phyloP scores from a whole-genome alignment of 2,113 vertebrate species.

The Aegotheles bennettii region DNA sequence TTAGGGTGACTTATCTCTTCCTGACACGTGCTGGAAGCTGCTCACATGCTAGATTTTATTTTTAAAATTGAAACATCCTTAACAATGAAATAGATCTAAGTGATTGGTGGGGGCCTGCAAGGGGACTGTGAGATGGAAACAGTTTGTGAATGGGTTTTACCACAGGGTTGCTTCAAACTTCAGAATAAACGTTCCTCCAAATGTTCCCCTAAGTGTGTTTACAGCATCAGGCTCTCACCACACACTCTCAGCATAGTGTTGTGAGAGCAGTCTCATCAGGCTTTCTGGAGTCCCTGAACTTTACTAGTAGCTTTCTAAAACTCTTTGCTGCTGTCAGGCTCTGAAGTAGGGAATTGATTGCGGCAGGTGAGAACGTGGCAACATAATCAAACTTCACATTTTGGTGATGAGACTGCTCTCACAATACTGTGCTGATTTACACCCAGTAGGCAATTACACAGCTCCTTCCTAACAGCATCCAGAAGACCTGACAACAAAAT shows the following conservation, averaged over 20 bases:
- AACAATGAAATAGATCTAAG: background rate
- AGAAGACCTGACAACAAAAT: background rate
- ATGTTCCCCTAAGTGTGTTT: background rate
- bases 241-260: too few species aligned
- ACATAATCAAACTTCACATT: background rate
- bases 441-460: background rate
- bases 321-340: background rate
- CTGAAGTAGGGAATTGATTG: background rate
- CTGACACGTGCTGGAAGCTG: constrained; percentile 47
- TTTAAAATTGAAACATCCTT: constrained; percentile 31
- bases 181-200: background rate
- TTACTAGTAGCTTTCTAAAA: background rate
- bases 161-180: background rate
- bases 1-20: constrained; percentile 61
- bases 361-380: background rate
- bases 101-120: background rate
- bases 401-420: background rate
- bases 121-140: background rate
- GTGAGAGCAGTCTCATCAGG: background rate
- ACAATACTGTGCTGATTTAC: background rate
- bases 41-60: constrained; percentile 5
- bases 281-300: background rate
- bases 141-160: background rate
- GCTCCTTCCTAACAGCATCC: background rate
- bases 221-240: background rate